Conservation (phyloP, 2,888 invertebrate species). For the Tachina fera region DNA sequence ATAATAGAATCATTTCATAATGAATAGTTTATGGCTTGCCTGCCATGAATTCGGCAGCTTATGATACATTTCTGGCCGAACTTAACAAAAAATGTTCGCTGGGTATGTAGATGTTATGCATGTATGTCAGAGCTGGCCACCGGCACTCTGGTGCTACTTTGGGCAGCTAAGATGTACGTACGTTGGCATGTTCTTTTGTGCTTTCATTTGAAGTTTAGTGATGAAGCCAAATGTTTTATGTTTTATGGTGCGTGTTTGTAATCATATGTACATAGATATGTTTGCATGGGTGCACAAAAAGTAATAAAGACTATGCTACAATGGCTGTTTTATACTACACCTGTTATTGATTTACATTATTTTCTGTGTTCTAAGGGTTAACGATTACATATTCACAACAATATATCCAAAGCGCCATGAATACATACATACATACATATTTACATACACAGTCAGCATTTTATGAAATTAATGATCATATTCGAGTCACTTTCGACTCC, state of each 20-base stretch:
- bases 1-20: too few relatives aligned
- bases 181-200: background rate
- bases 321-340: conserved; percentile 53
- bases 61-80: too few relatives aligned
- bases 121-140: too few relatives aligned
- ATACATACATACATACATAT: background rate
- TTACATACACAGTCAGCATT: too few relatives aligned
- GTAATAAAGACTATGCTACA: conserved; percentile 31
- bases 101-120: background rate
- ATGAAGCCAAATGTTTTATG: background rate
- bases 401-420: background rate
- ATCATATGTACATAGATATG: background rate
- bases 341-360: conserved; percentile 36
- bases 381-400: background rate
- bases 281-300: conserved; percentile 26
- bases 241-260: background rate
- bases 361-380: conserved; percentile 27
- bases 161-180: too few relatives aligned
- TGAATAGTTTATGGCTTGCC: too few relatives aligned
- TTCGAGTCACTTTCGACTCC: too few relatives aligned
- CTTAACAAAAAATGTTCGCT: too few relatives aligned
- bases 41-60: too few relatives aligned
- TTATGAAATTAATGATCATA: too few relatives aligned
- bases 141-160: too few relatives aligned
- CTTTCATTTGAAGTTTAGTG: background rate